phyloP scores from a whole-genome alignment of 2,797 vertebrate genomes.

The Peromyscus aztecus region DNA sequence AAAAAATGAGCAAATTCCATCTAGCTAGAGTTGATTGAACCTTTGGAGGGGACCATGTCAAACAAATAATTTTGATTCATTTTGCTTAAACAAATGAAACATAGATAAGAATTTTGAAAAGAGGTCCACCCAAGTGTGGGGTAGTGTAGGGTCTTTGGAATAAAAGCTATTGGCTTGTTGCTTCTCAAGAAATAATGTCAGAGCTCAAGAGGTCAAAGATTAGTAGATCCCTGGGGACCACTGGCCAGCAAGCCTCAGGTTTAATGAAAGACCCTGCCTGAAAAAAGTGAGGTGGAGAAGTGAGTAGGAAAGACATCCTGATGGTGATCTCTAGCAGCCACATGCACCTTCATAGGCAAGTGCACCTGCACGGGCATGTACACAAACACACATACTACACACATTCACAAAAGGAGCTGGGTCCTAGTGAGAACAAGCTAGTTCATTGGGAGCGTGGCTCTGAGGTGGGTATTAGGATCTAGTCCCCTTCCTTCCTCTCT shows the following conservation, averaged over 20 bases:
- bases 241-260: not conserved
- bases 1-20: not conserved
- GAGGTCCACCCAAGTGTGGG: not conserved
- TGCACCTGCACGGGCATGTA: not conserved
- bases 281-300: not conserved
- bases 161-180: not conserved
- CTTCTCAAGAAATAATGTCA: slow-evolving; percentile 1
- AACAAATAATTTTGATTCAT: slow-evolving; percentile 28
- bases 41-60: not conserved
- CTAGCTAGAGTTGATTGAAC: not conserved
- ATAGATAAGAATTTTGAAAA: not conserved
- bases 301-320: no score
- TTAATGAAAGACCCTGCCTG: not conserved
- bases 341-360: not conserved
- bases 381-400: not conserved
- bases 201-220: not conserved
- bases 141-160: not conserved
- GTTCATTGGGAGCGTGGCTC: not conserved
- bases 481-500: not conserved
- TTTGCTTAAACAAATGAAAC: slow-evolving; percentile 38
- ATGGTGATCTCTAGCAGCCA: not conserved
- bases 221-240: not conserved
- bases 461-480: no score
- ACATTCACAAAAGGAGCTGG: not conserved
- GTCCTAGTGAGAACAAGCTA: not conserved